phyloP scores from a whole-genome alignment of 2,797 vertebrate genomes.

The Danio aesculapii region DNA sequence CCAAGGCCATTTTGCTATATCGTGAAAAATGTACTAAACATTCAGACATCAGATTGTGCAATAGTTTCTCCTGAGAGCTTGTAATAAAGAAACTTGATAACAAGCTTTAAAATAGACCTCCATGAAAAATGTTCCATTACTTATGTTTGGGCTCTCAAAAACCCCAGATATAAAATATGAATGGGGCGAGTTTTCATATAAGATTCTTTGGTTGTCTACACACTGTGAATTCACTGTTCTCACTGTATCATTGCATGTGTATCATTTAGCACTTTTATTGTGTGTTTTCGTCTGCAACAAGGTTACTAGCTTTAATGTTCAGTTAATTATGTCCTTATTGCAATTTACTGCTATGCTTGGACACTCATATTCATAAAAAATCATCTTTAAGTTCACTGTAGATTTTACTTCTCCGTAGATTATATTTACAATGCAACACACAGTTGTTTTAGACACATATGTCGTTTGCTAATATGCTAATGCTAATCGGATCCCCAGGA shows the following conservation, averaged over 20 bases:
- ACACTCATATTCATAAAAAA: too few species aligned
- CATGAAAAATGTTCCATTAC: not conserved
- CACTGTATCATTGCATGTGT: not conserved
- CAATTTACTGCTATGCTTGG: too few species aligned
- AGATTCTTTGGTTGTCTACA: not conserved
- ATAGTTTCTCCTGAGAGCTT: not conserved
- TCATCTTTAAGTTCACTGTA: too few species aligned
- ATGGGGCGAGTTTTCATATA: not conserved
- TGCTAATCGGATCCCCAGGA: too few species aligned
- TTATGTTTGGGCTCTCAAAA: not conserved
- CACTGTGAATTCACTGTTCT: not conserved
- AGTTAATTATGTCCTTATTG: too few species aligned
- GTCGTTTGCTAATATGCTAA: too few species aligned
- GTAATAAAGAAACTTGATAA: not conserved
- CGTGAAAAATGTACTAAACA: slow-evolving; percentile 9
- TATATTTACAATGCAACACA: too few species aligned
- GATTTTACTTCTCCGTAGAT: too few species aligned
- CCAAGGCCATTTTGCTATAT: slow-evolving; percentile 1
- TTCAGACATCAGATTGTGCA: not conserved
- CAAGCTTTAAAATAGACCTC: not conserved
- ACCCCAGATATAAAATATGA: slow-evolving; percentile 2
- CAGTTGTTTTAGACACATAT: too few species aligned
- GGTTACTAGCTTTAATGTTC: too few species aligned
- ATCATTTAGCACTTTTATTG: not conserved
- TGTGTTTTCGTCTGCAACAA: not conserved